Evolutionary conservation across 2,113 vertebrate species (phyloP).

Genomic region (Microcebus tavaratra): DNA sequence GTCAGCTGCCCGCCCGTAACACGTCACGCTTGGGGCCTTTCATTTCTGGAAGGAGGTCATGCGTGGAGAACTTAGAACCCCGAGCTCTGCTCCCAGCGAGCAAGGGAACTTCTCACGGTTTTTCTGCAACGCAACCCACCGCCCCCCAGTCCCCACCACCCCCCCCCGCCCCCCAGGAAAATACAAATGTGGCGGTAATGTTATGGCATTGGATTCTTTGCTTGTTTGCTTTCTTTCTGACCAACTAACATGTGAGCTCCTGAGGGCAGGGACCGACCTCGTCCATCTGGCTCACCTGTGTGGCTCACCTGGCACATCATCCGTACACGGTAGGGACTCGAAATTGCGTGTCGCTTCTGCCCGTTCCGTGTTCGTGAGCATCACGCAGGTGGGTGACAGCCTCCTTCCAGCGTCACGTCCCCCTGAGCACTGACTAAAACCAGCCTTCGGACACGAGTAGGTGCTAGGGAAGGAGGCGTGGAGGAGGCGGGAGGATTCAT

Average conservation of each 20-base stretch:
- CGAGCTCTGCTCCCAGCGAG: neutral
- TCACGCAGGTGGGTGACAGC: accelerated
- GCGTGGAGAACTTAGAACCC: neutral
- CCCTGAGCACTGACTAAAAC: neutral
- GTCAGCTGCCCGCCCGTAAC: accelerated
- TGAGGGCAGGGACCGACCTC: neutral
- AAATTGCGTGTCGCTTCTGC: accelerated
- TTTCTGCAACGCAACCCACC: neutral
- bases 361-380: accelerated
- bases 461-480: neutral
- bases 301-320: accelerated
- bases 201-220: neutral
- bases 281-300: accelerated
- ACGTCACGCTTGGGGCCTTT: accelerated
- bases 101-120: neutral
- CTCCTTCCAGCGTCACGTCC: neutral
- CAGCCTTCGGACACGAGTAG: accelerated
- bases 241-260: neutral
- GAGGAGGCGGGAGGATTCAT: accelerated
- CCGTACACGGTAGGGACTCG: accelerated
- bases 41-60: accelerated
- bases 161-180: neutral
- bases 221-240: neutral
- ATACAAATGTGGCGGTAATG: accelerated
- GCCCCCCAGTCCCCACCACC: neutral